Evolutionary conservation across 2,113 vertebrate genomes (phyloP).

Genomic region (Bostrychus sinensis): DNA sequence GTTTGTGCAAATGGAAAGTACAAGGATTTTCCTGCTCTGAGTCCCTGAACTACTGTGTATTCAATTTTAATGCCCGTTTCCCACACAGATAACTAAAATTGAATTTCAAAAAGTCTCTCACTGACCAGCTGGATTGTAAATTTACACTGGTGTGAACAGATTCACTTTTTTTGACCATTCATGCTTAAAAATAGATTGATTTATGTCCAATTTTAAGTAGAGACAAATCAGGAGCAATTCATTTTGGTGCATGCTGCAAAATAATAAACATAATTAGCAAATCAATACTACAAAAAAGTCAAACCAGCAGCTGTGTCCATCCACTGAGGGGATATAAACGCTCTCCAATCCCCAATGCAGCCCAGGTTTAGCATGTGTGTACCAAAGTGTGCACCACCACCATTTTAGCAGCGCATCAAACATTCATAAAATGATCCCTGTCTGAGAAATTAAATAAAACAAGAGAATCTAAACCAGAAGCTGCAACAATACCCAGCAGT

Average conservation of each 20-base stretch:
- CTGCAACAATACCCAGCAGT: slow-evolving; percentile 37
- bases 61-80: too few species aligned
- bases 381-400: not conserved
- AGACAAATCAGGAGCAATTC: too few species aligned
- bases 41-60: slow-evolving; percentile 29
- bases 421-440: slow-evolving; percentile 42
- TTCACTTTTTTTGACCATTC: not conserved
- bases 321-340: slow-evolving; percentile 23
- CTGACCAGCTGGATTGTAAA: slow-evolving; percentile 30
- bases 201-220: too few species aligned
- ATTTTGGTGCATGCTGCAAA: too few species aligned
- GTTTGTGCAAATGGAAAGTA: slow-evolving; percentile 38
- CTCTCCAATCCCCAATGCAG: slow-evolving; percentile 11
- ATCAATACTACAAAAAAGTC: too few species aligned
- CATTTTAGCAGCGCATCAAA: slow-evolving; percentile 26
- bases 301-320: too few species aligned
- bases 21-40: not conserved
- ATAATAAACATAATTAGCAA: too few species aligned
- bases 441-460: slow-evolving; percentile 54
- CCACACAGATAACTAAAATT: too few species aligned
- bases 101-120: slow-evolving; percentile 5
- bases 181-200: too few species aligned
- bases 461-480: slow-evolving; percentile 50
- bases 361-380: slow-evolving; percentile 4
- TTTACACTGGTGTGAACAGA: not conserved